These are phyloP conservation scores for Aphyosemion australe DNA, from an alignment of 2,113 vertebrate genomes.

Conservation along the genomic window DNA sequence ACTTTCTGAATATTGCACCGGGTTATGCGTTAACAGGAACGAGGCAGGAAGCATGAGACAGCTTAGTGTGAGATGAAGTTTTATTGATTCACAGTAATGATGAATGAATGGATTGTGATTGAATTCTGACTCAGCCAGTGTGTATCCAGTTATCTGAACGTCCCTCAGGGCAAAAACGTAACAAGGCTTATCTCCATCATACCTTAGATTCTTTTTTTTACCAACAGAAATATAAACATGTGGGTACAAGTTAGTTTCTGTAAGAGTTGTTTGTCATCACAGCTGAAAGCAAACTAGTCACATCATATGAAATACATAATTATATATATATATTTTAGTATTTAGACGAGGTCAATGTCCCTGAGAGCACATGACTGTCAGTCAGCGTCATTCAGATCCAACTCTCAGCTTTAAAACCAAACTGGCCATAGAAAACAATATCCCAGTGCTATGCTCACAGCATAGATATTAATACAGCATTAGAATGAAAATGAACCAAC, in stretches of 20 bases:
- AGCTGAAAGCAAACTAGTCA: slow-evolving; percentile 54
- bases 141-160: slow-evolving; percentile 51
- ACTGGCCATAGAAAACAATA: slow-evolving; percentile 60
- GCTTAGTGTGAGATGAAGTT: slow-evolving; percentile 65
- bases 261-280: slow-evolving; percentile 45
- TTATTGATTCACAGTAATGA: slow-evolving; percentile 85
- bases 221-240: slow-evolving; percentile 32
- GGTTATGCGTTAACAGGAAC: slow-evolving; percentile 29
- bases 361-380: slow-evolving; percentile 70
- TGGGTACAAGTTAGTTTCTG: slow-evolving; percentile 33
- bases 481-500: slow-evolving; percentile 49
- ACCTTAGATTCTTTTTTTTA: slow-evolving; percentile 28
- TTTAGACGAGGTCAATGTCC: slow-evolving; percentile 67
- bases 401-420: slow-evolving; percentile 61
- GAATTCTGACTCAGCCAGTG: slow-evolving; percentile 57
- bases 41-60: slow-evolving; percentile 49
- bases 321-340: slow-evolving; percentile 8
- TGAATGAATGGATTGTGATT: slow-evolving; percentile 66
- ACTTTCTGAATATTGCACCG: slow-evolving; percentile 29
- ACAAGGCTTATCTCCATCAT: slow-evolving; percentile 37
- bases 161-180: slow-evolving; percentile 27
- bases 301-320: slow-evolving; percentile 38
- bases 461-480: slow-evolving; percentile 61
- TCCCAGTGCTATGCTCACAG: slow-evolving; percentile 41
- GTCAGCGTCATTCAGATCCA: slow-evolving; percentile 51